Base-by-base conservation (phyloP, 2,797 vertebrate genomes). In the Chaetophractus vellerosus region DNA sequence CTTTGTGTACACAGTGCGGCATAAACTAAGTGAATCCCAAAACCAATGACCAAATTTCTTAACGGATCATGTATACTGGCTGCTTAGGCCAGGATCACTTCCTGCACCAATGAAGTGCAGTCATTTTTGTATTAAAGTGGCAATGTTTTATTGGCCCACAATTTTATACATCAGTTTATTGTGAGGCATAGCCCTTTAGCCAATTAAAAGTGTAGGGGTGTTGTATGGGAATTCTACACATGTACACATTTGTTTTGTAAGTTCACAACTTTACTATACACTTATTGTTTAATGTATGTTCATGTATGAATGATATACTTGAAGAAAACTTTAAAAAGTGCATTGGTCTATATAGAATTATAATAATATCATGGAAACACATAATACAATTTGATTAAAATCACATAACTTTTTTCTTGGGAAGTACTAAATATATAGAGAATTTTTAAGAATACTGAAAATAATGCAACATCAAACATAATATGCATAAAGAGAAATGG, bases 71-170 rank as follows among this genome's bases (percentile, higher is more conserved):
- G 21, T 28, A 57, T 41, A 79, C 36, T 86, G 88, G 90, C 26
- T 96, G 18, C 7, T 92, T 96, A 91, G 69, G n/a, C 31, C 84
- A 31, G 61, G 96, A 50, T 86, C 15, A 88, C 90, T 94, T 92
- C 50, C 74, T 61, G 14, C 28, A 83, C 57, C 93, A 94, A 52
- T 95, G 50, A 96, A 96, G 24, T 76, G 2, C 12, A 63, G 26
- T 36, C 45, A 83, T 4, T 61, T 95, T 66, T 61, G 28, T 88
- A 95, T 91, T 68, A 96, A 96, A 86, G 41, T 64, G 24, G 76
- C 41, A 85, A 86, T 1, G 69, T 86, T 90, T 96, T 86, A 89
- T 21, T 85, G 88, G 50, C 26, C 31, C n/a, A 86, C 63, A 90
- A 79, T 57, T 92, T 64, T 71, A 84, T 75, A 86, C 41, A 68